Evolutionary conservation across 2,113 vertebrate genomes (phyloP).

Genomic region (Aegotheles bennettii): DNA sequence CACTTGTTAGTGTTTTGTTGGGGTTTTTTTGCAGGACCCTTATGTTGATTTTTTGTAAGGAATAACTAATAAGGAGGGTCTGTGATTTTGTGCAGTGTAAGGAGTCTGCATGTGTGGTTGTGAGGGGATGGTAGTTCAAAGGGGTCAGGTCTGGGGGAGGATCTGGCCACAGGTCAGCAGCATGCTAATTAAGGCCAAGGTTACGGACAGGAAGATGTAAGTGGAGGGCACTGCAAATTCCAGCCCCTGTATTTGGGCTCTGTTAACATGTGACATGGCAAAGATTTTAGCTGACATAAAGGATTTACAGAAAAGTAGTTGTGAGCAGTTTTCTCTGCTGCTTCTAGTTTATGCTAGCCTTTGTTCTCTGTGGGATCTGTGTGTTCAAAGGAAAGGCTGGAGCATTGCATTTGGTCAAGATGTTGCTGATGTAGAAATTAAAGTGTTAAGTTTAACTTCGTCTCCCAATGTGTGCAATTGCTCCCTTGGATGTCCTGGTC

Average conservation of each 20-base stretch:
- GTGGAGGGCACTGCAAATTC: background rate
- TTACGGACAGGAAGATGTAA: background rate
- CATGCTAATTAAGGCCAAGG: background rate
- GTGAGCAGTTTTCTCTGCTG: background rate
- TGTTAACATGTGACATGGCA: background rate
- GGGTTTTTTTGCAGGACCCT: background rate
- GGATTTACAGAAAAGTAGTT: background rate
- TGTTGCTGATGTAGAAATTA: background rate
- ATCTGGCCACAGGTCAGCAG: too few species aligned
- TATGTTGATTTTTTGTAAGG: background rate
- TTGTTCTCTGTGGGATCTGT: background rate
- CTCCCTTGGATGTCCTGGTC: background rate
- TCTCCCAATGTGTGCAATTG: background rate
- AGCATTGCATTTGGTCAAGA: background rate
- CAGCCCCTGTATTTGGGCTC: accelerated
- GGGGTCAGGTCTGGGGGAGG: background rate
- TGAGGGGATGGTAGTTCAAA: background rate
- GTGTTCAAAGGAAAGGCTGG: background rate
- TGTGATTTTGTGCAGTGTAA: accelerated
- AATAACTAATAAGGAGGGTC: background rate
- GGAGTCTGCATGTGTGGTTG: accelerated
- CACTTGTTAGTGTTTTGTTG: background rate
- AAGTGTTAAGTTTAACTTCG: background rate
- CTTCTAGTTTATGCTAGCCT: background rate
- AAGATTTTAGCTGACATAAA: background rate